These are phyloP conservation scores for Pyrgilauda ruficollis DNA, from an alignment of 2,113 vertebrate species.

Conservation along the genomic window DNA sequence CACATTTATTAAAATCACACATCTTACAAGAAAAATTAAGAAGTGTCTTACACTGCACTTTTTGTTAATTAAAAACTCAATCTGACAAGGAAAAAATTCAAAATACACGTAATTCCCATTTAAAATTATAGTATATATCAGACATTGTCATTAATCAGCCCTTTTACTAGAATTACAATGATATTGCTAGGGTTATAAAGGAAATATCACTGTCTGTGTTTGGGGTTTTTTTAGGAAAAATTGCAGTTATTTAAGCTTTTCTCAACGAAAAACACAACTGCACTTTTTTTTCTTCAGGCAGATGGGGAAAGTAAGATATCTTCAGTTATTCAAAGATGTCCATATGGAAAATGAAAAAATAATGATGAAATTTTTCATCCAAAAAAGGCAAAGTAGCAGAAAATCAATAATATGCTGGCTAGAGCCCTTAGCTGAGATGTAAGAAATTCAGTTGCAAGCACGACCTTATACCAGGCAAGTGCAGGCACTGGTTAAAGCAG, in stretches of 20 bases:
- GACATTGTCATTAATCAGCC: background rate
- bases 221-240: background rate
- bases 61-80: conserved; percentile 43
- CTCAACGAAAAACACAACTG: background rate
- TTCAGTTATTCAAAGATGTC: background rate
- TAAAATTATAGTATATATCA: background rate
- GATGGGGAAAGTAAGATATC: background rate
- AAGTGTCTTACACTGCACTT: background rate
- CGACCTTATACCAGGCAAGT: background rate
- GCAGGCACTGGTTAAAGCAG: background rate
- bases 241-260: background rate
- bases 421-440: background rate
- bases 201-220: background rate
- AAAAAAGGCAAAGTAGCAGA: background rate
- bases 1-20: background rate
- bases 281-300: background rate
- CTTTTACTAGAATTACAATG: background rate
- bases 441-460: background rate
- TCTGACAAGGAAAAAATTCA: background rate
- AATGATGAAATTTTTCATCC: background rate
- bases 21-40: conserved; percentile 2
- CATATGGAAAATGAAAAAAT: conserved; percentile 16
- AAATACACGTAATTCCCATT: conserved; percentile 6
- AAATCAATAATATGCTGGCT: background rate
- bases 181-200: background rate